Conservation (phyloP, 1,140 invertebrate genomes). For the Parapsyche elsis region DNA sequence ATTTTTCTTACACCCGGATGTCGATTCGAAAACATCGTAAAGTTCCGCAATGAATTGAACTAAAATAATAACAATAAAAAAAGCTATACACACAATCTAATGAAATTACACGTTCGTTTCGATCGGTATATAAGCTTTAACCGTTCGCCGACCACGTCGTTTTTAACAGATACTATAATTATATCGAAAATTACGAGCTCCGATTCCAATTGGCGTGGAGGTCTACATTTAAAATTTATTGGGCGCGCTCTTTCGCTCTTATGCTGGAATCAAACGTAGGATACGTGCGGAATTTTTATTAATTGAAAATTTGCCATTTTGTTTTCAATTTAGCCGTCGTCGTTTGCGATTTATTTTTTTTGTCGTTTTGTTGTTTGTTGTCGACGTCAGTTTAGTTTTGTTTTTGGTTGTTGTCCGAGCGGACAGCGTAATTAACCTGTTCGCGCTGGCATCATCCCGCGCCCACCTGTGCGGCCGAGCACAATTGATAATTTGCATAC, state of each 20-base stretch:
- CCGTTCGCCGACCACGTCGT: background rate
- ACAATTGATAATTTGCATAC: conserved; percentile 56
- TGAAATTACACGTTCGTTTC: conserved; percentile 4
- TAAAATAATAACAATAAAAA: background rate
- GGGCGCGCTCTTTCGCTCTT: background rate
- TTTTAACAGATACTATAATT: conserved; percentile 29
- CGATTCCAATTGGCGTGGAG: background rate
- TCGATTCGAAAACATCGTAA: background rate
- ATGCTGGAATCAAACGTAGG: too few relatives aligned
- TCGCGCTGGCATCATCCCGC: conserved; percentile 29
- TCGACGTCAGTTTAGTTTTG: conserved; percentile 12
- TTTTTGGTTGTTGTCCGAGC: conserved; percentile 8
- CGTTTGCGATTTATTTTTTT: background rate
- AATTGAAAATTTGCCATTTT: background rate
- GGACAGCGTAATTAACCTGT: conserved; percentile 55
- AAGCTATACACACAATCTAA: background rate
- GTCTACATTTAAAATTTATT: background rate
- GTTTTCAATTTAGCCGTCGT: background rate
- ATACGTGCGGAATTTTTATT: too few relatives aligned
- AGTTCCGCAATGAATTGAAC: background rate
- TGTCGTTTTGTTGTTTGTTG: background rate
- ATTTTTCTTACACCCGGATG: conserved; percentile 13
- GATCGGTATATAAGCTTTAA: background rate
- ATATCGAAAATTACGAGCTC: conserved; percentile 4
- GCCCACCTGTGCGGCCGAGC: conserved; percentile 47